A percentile compares a stretch with the other conserved stretches of the same genome.
These are phyloP conservation scores for Philotrypesis tridentata DNA, from an alignment of 1,140 invertebrate species.

Conservation along the genomic window DNA sequence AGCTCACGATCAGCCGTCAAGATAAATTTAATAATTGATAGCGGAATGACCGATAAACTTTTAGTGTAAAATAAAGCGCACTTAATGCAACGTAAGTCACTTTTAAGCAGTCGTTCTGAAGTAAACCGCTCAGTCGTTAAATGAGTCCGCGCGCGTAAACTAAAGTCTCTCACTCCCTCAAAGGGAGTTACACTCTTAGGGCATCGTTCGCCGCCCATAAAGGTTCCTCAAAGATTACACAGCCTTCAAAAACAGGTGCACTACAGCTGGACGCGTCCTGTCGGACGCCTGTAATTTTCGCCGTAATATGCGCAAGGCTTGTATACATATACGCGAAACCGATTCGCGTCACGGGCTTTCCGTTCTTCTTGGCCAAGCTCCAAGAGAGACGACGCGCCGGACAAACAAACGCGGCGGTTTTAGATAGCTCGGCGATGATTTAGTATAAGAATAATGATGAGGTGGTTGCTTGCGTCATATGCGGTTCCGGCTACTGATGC, in stretches of 20 bases:
- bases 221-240: background rate
- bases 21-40: background rate
- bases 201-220: background rate
- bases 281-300: background rate
- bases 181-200: background rate
- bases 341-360: background rate
- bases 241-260: background rate
- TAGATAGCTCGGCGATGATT: background rate
- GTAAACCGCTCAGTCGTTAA: background rate
- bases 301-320: background rate
- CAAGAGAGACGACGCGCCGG: background rate
- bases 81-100: background rate
- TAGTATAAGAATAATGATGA: constrained; percentile 4
- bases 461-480: constrained; percentile 3
- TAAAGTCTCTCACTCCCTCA: background rate
- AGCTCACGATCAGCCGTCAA: background rate
- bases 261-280: background rate
- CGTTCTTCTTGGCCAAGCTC: background rate
- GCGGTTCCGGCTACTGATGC: background rate
- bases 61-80: background rate
- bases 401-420: constrained; percentile 3
- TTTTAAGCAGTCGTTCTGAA: background rate
- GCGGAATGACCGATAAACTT: background rate
- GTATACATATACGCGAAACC: background rate
- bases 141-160: background rate